These are phyloP conservation scores for Philaethria dido DNA, from an alignment of 2,888 invertebrate genomes.

Conservation along the genomic window DNA sequence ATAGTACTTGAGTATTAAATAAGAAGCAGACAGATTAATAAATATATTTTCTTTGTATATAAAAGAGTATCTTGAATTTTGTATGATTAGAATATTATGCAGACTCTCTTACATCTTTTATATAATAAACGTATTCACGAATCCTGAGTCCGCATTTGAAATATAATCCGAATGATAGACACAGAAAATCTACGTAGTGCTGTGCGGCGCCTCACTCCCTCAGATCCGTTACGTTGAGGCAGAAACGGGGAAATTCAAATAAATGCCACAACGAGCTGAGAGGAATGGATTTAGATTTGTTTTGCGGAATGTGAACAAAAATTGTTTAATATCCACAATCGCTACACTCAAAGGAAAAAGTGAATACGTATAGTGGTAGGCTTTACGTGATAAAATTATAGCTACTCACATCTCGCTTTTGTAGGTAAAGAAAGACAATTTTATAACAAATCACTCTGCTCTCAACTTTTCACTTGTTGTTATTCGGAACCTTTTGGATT, in stretches of 20 bases:
- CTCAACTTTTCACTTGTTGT: no score
- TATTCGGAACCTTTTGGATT: no score
- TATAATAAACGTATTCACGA: conserved; percentile 12
- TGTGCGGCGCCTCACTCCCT: conserved; percentile 26
- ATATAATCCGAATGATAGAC: conserved; percentile 31
- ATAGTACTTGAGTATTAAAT: no score
- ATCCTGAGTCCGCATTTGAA: conserved; percentile 17
- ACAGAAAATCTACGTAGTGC: conserved; percentile 28
- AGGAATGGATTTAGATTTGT: conserved; percentile 60
- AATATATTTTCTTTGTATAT: no score
- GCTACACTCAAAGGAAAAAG: conserved; percentile 27
- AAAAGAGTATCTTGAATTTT: neutral
- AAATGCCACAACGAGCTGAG: conserved; percentile 57
- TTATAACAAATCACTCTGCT: no score
- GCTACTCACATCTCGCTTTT: no score
- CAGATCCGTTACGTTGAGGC: conserved; percentile 50
- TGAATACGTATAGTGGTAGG: neutral
- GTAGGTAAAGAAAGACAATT: no score
- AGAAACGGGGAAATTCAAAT: conserved; percentile 65
- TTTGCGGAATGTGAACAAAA: conserved; percentile 56
- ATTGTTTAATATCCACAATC: conserved; percentile 55
- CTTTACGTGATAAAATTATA: conserved; percentile 3
- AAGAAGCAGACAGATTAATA: no score
- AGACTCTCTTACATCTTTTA: neutral
- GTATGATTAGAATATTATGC: neutral